Base-by-base conservation (phyloP, 1,140 invertebrate species). In the Bombus pascuorum region DNA sequence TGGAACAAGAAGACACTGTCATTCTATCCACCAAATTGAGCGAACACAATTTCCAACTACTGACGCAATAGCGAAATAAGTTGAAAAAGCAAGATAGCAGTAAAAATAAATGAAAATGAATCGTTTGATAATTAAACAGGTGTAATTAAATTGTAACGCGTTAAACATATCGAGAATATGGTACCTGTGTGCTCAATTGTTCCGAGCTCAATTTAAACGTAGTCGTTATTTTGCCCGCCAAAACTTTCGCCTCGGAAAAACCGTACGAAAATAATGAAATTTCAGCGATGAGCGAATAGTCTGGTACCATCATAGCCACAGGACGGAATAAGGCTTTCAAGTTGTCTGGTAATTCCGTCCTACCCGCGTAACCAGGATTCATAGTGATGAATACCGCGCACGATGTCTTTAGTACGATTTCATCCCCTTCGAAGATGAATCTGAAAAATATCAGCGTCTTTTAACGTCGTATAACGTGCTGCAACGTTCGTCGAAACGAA, bases 221-320 rank as follows among this genome's bases (percentile, higher is more conserved):
- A 2, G 97, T 96, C 2, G 97, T 97, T 75, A 97, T 97, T 94
- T 97, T 97, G 4, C 96, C 95, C 0, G 97, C 96, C n/a, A 97
- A 92, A 4, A 95, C 95, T 73, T 96, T 95, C 1, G 97, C 97
- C 84, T 96, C 95, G 18, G 95, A 91, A 88, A 97, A 98, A 28
- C 97, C 97, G 86, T 96, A 97, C 0, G 97, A 97, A 90, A 97
- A 97, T 0, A 97, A 93, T 0, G 96, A 97, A 76, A 97, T 97
- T 93, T 97, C 97, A 1, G 96, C 96, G 89, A 97, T 97, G 57
- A 97, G 93, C 13, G 96, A 95, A 90, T 97, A 97, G 93, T 97
- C 96, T 0, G 97, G 97, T 1, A 97, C 97, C 97, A 97, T 97
- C 97, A 97, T 97, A 28, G 97, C 97, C 3, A 97, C 97, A 1